A percentile compares a stretch with the other conserved stretches of the same genome.
phyloP scores from a whole-genome alignment of 2,113 vertebrate genomes.

The Tyto alba region DNA sequence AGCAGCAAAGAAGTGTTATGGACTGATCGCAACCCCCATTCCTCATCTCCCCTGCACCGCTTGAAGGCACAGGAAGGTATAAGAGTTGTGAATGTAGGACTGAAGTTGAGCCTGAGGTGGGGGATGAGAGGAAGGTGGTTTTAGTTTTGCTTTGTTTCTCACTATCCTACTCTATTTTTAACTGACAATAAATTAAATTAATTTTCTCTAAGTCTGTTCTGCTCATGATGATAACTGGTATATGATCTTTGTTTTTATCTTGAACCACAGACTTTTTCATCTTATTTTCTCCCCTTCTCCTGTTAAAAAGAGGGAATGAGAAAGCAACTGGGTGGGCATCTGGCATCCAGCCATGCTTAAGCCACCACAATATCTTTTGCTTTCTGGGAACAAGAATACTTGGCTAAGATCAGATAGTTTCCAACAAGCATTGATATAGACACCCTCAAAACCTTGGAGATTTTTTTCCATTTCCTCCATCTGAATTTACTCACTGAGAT shows the following conservation, averaged over 20 bases:
- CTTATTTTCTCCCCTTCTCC: not conserved
- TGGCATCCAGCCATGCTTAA: not conserved
- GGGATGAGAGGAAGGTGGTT: not conserved
- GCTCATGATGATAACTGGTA: not conserved
- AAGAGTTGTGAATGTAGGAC: not conserved
- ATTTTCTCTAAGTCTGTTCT: not conserved
- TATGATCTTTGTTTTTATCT: not conserved
- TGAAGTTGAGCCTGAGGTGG: not conserved
- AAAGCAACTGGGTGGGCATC: not conserved
- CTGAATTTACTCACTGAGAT: not conserved
- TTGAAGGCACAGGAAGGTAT: fast-evolving
- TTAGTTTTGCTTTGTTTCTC: not conserved
- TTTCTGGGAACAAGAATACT: not conserved
- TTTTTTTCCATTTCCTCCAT: not conserved
- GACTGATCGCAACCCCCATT: fast-evolving
- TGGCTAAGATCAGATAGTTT: not conserved
- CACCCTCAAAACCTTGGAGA: not conserved
- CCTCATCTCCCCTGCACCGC: not conserved
- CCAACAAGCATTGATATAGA: not conserved
- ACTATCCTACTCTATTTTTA: not conserved
- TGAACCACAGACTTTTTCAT: not conserved
- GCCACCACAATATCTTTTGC: not conserved
- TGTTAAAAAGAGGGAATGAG: not conserved
- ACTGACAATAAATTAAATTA: not conserved
- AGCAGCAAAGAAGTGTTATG: not conserved